Evolutionary conservation across 2,888 invertebrate species (phyloP).

Genomic region (Acheta domesticus): DNA sequence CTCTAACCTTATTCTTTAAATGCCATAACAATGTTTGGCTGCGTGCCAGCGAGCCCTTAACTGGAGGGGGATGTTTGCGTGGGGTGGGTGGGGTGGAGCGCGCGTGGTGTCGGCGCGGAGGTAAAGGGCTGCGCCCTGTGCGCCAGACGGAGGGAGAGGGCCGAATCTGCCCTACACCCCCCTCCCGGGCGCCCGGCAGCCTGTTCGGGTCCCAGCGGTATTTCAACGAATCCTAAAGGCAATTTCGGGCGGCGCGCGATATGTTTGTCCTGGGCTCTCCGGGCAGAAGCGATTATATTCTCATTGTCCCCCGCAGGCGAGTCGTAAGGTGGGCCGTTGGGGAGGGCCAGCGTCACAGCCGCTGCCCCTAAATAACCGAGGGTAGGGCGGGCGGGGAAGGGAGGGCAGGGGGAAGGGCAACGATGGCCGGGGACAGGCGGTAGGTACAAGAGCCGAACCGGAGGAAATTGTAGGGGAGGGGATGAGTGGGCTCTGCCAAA

Average conservation of each 20-base stretch:
- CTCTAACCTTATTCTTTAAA: too few species aligned
- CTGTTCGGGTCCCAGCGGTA: not conserved
- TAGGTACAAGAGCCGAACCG: not conserved
- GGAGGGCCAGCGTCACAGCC: not conserved
- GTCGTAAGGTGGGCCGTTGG: not conserved
- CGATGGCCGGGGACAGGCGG: not conserved
- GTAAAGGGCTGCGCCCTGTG: not conserved
- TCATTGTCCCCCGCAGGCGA: not conserved
- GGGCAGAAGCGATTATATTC: constrained; percentile 9
- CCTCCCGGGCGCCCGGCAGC: too few species aligned
- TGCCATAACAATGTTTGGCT: too few species aligned
- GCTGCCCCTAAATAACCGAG: not conserved
- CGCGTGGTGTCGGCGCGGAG: not conserved
- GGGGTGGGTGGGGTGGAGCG: not conserved
- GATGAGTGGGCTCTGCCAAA: not conserved
- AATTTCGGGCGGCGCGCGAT: not conserved
- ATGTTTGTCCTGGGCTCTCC: not conserved
- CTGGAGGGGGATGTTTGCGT: not conserved
- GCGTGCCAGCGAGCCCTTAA: too few species aligned
- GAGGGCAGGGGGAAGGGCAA: not conserved
- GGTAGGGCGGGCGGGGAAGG: not conserved
- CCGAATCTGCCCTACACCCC: too few species aligned
- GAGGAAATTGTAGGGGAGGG: not conserved
- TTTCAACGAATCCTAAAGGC: constrained; percentile 18
- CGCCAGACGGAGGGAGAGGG: not conserved